Evolutionary conservation across 2,113 vertebrate species (phyloP), one percentile per base, ranked within the genome.

Genomic region (Salvator merianae): DNA sequence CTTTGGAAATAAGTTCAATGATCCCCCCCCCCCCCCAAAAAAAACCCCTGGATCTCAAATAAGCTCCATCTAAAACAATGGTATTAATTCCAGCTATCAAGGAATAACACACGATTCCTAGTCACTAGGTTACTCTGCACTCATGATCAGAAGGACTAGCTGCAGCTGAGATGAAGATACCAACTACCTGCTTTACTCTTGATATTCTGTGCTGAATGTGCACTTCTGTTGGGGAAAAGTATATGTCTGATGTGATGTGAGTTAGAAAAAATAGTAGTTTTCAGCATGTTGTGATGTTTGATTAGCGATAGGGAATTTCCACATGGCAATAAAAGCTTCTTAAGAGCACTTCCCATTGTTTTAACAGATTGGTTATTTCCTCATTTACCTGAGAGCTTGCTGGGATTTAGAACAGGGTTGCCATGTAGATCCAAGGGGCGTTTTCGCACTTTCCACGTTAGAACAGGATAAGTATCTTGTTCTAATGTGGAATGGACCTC

Each of bases 321-420:
- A 77, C 50, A 32, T 62, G 55, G 43, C 22, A 77, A 26, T 2
- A 78, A 78, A 22, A 18, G 43, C 34, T 78, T 40, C 12, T 40
- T 66, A 16, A 59, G 14, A 3, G 18, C 28, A 74, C n/a, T 24
- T 77, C 18, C n/a, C 36, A 83, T 88, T 76, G 79, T 89, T 88
- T 26, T 40, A 43, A 43, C 24, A 4, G 24, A 62, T 16, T 7
- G 26, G 26, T 47, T 47, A n/a, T 47, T 47, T 8, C 40, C 72
- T 74, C 4, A 13, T 40, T 30, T 47, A n/a, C 26, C 28, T 47
- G 72, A 72, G 22, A 28, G 71, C 71, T n/a, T n/a, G n/a, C n/a
- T n/a, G n/a, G n/a, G n/a, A n/a, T n/a, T n/a, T n/a, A n/a, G n/a
- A n/a, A n/a, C n/a, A n/a, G n/a, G n/a, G n/a, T n/a, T n/a, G n/a